phyloP scores from a whole-genome alignment of 2,888 invertebrate genomes.

The Lithophane semibrunnea region DNA sequence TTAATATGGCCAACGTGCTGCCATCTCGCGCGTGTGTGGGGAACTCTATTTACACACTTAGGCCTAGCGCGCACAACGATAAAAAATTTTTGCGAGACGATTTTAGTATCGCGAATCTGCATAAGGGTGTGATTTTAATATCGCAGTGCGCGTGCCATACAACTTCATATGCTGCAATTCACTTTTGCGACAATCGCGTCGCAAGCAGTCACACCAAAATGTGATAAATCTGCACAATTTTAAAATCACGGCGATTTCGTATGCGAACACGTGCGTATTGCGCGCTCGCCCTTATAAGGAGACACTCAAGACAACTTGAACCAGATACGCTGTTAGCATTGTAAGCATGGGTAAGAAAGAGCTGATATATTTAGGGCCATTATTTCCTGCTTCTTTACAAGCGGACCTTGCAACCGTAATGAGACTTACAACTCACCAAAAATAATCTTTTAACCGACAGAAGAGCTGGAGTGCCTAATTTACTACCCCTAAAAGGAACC shows the following conservation, averaged over 20 bases:
- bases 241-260: background rate
- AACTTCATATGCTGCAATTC: background rate
- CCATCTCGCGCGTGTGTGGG: conserved; percentile 36
- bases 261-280: background rate
- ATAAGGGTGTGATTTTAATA: background rate
- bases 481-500: background rate
- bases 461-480: background rate
- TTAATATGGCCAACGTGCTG: conserved; percentile 45
- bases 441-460: background rate
- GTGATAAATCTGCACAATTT: background rate
- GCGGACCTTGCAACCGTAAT: too few species aligned
- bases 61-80: background rate
- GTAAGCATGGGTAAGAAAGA: background rate
- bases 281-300: background rate
- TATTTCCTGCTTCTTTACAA: background rate
- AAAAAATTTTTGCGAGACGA: background rate
- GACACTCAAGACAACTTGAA: conserved; percentile 14
- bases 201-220: background rate
- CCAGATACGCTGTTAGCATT: conserved; percentile 8
- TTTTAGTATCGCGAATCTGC: background rate
- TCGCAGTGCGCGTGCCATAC: background rate
- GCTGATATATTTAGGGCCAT: background rate
- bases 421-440: background rate
- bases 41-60: conserved; percentile 39
- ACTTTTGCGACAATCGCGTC: background rate